Base-by-base conservation (phyloP, 2,113 vertebrate species). In the Carassius carassius region DNA sequence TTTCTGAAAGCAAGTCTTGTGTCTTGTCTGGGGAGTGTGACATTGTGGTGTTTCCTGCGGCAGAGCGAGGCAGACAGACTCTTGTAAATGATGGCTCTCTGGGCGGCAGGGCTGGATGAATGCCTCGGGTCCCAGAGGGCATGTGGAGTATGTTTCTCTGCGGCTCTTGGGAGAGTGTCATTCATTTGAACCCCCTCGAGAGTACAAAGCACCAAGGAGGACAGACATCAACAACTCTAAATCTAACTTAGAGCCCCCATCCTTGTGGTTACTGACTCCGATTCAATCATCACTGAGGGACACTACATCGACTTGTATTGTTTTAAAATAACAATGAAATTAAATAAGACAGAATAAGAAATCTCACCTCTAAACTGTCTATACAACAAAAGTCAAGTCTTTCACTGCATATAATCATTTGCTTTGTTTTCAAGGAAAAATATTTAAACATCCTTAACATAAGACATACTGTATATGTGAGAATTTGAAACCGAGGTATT, bases 141-240 rank as follows among this genome's bases (percentile, higher is more conserved):
- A 82, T 70, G 85, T 85, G 37, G 86, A 69, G 12, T 89, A 89
- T 90, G 93, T 92, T 90, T 92, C 83, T 87, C 79, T 80, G 82
- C 85, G 79, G 89, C 85, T 87, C 9, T 17, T 82, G 37, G 23
- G 35, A 44, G 37, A 56, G 60, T 41, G 35, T 14, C 10, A 25
- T 74, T 35, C 32, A 25, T 9, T 72, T 65, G 35, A 54, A 62
- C 47, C 54, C 78, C 35, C 54, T 41, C 32, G 65, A 82, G 79
- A 54, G 54, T n/a, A 72, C 23, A 63, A 77, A 63, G 78, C 62
- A 76, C 81, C 63, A 76, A 75, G 47, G 11, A 60, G 51, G 49
- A 58, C 62, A 58, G 41, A 29, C 58, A 41, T 37, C 35, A 82
- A 25, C 23, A 72, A 73, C 29, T 67, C n/a, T 86, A 63, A 86